Conservation (phyloP, 2,113 vertebrate species). For the Oryzias celebensis region DNA sequence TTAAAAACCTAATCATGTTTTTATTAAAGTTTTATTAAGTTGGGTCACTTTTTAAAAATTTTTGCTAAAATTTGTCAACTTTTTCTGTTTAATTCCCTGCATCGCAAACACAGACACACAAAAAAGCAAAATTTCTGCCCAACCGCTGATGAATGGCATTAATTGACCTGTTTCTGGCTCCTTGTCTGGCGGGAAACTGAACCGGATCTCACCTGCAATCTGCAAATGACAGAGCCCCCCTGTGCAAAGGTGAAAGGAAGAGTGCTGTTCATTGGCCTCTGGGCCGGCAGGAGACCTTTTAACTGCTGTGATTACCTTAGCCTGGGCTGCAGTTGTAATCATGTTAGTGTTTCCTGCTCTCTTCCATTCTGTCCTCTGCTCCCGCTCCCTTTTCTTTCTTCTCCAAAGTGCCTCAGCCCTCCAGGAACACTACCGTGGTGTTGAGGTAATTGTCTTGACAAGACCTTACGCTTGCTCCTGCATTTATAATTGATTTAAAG, state of each 20-base stretch:
- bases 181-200: slow-evolving; percentile 31
- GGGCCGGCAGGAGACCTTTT: slow-evolving; percentile 63
- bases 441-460: slow-evolving; percentile 45
- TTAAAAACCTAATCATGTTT: no score
- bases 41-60: neutral
- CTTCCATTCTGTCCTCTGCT: slow-evolving; percentile 18
- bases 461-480: slow-evolving; percentile 28
- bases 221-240: slow-evolving; percentile 52
- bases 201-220: slow-evolving; percentile 61
- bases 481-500: slow-evolving; percentile 27
- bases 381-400: slow-evolving; percentile 3
- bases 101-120: slow-evolving; percentile 16
- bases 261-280: slow-evolving; percentile 50
- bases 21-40: no score
- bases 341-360: slow-evolving; percentile 48
- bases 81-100: slow-evolving; percentile 17
- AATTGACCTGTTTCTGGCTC: slow-evolving; percentile 61
- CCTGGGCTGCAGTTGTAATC: slow-evolving; percentile 51
- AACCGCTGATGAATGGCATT: slow-evolving; percentile 59
- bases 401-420: slow-evolving; percentile 25
- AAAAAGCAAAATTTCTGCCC: slow-evolving; percentile 32
- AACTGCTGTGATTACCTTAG: slow-evolving; percentile 64
- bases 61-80: neutral
- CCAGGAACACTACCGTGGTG: slow-evolving; percentile 22
- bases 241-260: slow-evolving; percentile 41